phyloP scores from a whole-genome alignment of 2,888 invertebrate species.

The Lepidochitona cinerea region DNA sequence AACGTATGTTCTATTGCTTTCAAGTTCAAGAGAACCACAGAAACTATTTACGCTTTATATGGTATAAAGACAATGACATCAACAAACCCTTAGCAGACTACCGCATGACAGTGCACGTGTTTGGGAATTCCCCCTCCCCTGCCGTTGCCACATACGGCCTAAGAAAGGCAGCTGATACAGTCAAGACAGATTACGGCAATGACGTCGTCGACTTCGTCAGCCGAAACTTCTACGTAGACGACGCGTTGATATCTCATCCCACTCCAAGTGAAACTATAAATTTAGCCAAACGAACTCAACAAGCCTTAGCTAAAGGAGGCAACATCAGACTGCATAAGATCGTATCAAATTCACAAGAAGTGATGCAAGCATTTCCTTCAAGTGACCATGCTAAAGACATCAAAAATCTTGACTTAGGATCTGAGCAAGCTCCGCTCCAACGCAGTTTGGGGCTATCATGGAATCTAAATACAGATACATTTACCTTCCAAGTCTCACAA shows the following conservation, averaged over 20 bases:
- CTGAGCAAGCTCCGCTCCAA: neutral
- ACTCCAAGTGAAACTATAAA: neutral
- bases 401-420: neutral
- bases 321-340: constrained; percentile 17
- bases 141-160: constrained; percentile 31
- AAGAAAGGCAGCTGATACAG: constrained; percentile 20
- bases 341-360: constrained; percentile 11
- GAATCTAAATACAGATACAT: constrained; percentile 23
- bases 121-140: constrained; percentile 26
- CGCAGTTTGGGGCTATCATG: constrained; percentile 6
- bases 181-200: neutral
- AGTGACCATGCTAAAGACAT: neutral
- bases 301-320: constrained; percentile 3
- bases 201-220: neutral
- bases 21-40: constrained; percentile 25
- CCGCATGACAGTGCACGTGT: constrained; percentile 27
- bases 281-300: constrained; percentile 15
- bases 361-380: constrained; percentile 14
- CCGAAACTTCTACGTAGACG: constrained; percentile 22
- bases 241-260: constrained; percentile 16
- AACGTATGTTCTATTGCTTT: too few species aligned
- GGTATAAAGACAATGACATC: constrained; percentile 31
- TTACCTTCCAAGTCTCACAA: too few species aligned
- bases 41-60: constrained; percentile 32
- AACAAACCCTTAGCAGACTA: constrained; percentile 17